Evolutionary conservation across 2,888 invertebrate genomes (phyloP).

Genomic region (Hetaerina titia): DNA sequence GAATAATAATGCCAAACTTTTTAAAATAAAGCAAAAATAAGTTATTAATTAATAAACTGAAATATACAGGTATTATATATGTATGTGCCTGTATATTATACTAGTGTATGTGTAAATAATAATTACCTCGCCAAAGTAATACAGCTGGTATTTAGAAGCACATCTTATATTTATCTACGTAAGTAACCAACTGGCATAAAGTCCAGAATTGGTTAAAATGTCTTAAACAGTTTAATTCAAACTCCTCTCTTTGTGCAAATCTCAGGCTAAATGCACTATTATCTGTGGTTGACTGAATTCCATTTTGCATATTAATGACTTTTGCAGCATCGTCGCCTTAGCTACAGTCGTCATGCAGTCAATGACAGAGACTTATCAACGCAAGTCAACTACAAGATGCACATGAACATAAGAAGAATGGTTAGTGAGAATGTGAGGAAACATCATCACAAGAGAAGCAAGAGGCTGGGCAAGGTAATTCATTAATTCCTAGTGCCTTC

Average conservation of each 20-base stretch:
- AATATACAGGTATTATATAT: too few species aligned
- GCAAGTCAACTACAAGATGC: conserved; percentile 92
- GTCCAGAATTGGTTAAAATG: too few species aligned
- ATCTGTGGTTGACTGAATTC: not conserved
- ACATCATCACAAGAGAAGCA: conserved; percentile 88
- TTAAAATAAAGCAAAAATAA: too few species aligned
- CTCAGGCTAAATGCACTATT: not conserved
- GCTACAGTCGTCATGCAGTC: conserved; percentile 94
- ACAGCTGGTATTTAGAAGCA: too few species aligned
- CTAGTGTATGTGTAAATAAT: too few species aligned
- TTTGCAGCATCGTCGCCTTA: conserved; percentile 90
- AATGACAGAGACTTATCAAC: conserved; percentile 92
- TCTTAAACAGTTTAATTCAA: not conserved
- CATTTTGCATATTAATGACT: not conserved
- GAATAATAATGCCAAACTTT: too few species aligned
- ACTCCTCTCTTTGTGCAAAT: not conserved
- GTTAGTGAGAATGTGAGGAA: conserved; percentile 91
- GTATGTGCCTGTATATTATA: too few species aligned
- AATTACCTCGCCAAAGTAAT: too few species aligned
- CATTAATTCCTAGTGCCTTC: conserved; percentile 70
- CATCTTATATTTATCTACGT: too few species aligned
- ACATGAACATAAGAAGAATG: conserved; percentile 92
- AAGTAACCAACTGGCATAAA: too few species aligned
- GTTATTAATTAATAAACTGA: too few species aligned
- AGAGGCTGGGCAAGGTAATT: conserved; percentile 88